Evolutionary conservation across 92 coral and sea anemone species (phyloP), one percentile per base, ranked within the genome.

Genomic region (Micromussa lordhowensis): DNA sequence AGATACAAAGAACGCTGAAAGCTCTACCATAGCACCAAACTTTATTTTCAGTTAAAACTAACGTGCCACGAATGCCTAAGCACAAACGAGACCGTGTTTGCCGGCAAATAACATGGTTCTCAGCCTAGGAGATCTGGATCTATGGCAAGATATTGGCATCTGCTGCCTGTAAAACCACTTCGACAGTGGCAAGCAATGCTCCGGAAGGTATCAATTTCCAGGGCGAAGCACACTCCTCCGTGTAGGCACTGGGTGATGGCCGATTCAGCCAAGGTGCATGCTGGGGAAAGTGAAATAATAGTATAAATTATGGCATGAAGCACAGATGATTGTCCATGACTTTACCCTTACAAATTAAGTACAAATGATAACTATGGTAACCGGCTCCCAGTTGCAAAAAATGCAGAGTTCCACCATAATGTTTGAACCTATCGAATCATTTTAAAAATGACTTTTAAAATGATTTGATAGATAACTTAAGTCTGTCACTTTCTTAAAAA

Each of bases 181-280:
- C 0, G 3, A 32, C 81, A 77, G 64, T 11, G 51, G 35, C 81
- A 77, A 51, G 38, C 81, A 0, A 53, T 29, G 0, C 40, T 49
- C 64, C 81, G 30, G 7, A 0, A 14, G 21, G 3, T 17, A 13
- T 38, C 63, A 51, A 77, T 51, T 51, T 49, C 38, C 29, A 77
- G 2, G 17, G 81, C 81, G 63, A 77, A 77, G 49, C 81, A 77
- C 15, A 14, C 64, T 51, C 81, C 81, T 7, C 64, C 81, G 36
- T 77, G 51, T 31, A 77, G 81, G 66, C 81, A 77, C 81, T 51
- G 64, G 15, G 81, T 48, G 0, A 9, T 49, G 34, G 2, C 64
- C 2, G 81, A 14, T 77, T 77, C 81, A 1, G 29, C 40, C 13
- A 19, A 21, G 29, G 81, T 77, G 14, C 81, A 77, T 15, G 81